Evolutionary conservation across 2,797 vertebrate species (phyloP).

Genomic region (Scolopax bukidnonensis): DNA sequence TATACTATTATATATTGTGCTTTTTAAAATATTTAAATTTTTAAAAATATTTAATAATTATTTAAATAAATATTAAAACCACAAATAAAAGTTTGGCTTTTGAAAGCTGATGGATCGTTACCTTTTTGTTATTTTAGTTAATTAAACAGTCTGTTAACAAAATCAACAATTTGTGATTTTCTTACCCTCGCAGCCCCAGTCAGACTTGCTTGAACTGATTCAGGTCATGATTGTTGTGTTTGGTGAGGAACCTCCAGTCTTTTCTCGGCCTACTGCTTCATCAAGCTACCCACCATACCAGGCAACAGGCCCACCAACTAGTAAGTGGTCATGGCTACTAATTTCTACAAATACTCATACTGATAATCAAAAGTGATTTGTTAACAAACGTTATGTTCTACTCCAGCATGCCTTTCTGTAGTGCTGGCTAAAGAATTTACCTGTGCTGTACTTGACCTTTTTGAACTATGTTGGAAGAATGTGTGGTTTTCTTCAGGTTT

Average conservation of each 20-base stretch:
- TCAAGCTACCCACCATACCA: constrained; percentile 91
- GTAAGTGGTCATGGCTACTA: constrained; percentile 77
- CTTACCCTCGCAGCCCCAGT: constrained; percentile 86
- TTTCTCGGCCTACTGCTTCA: constrained; percentile 88
- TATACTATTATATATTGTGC: neutral
- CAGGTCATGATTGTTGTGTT: constrained; percentile 99
- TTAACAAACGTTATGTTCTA: neutral
- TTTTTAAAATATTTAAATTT: too few species aligned
- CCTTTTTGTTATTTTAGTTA: neutral
- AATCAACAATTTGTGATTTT: neutral
- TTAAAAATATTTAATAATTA: too few species aligned
- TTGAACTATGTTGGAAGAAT: neutral
- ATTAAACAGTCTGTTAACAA: neutral
- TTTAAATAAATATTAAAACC: neutral
- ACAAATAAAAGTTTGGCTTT: neutral
- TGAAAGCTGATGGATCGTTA: neutral
- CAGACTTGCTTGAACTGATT: constrained; percentile 95
- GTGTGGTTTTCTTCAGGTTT: neutral
- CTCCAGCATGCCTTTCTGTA: neutral
- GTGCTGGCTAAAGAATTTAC: neutral
- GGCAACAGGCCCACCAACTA: constrained; percentile 92
- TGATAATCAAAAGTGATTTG: neutral
- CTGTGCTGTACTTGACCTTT: neutral
- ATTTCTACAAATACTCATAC: neutral
- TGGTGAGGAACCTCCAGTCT: constrained; percentile 97